Evolutionary conservation across 2,888 invertebrate species (phyloP).

Genomic region (Coecobrya sp.): DNA sequence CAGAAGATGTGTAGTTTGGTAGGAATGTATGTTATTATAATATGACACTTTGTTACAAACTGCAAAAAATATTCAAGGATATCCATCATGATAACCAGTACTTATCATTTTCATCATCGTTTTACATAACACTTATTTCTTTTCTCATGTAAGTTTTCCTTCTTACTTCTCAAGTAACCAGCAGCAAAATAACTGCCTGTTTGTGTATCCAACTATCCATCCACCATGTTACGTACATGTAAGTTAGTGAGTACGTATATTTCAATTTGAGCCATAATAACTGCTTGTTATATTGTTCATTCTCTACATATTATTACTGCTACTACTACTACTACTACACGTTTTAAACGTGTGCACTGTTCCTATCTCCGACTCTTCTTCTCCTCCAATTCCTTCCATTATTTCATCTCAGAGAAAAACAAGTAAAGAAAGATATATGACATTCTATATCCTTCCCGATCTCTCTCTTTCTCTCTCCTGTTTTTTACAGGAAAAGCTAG

Average conservation of each 20-base stretch:
- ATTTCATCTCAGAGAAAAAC: slow-evolving; percentile 72
- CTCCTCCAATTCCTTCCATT: slow-evolving; percentile 69
- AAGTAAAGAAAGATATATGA: slow-evolving; percentile 75
- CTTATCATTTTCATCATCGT: slow-evolving; percentile 69
- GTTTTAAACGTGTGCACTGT: background rate
- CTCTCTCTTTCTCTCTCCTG: slow-evolving; percentile 55
- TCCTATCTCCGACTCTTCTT: slow-evolving; percentile 1
- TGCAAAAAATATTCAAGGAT: slow-evolving; percentile 44
- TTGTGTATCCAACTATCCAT: background rate
- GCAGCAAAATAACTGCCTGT: background rate
- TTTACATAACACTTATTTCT: slow-evolving; percentile 26
- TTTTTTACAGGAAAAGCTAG: slow-evolving; percentile 65
- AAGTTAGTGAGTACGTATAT: slow-evolving; percentile 51
- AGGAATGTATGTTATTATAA: background rate
- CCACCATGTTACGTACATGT: background rate
- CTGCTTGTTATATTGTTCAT: slow-evolving; percentile 58
- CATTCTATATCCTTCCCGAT: slow-evolving; percentile 79
- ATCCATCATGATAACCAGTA: slow-evolving; percentile 66
- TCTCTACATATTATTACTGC: background rate
- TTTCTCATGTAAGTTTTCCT: background rate
- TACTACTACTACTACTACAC: background rate
- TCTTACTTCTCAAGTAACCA: slow-evolving; percentile 42
- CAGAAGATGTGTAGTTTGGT: no score
- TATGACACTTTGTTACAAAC: slow-evolving; percentile 37
- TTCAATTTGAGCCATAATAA: slow-evolving; percentile 60